These are phyloP conservation scores for Rhinoderma darwinii DNA, from an alignment of 2,113 vertebrate genomes.

Conservation along the genomic window DNA sequence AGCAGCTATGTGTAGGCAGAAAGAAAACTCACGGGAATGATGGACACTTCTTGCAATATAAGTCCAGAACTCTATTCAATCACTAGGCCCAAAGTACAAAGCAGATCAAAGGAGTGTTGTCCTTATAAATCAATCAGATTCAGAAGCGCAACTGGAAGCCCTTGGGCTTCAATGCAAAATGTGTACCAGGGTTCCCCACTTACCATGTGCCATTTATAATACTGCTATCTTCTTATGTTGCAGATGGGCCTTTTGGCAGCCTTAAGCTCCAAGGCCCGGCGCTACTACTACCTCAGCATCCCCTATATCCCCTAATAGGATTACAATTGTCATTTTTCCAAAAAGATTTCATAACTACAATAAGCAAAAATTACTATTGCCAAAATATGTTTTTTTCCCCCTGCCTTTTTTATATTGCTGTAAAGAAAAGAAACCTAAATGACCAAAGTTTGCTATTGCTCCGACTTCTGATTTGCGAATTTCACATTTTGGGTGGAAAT, in stretches of 20 bases:
- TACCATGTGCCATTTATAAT: conserved; percentile 1
- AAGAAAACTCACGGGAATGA: background rate
- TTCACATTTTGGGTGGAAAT: background rate
- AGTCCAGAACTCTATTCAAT: no score
- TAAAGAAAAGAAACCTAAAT: no score
- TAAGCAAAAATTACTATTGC: background rate
- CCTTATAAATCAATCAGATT: background rate
- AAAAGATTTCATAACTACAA: background rate
- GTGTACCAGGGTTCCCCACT: background rate
- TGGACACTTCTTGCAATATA: background rate
- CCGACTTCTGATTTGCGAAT: background rate
- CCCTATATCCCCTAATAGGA: background rate
- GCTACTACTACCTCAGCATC: background rate
- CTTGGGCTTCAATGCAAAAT: background rate
- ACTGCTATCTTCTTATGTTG: background rate
- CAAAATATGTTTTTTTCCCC: no score
- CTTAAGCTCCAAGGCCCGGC: background rate
- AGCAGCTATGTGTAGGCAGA: background rate
- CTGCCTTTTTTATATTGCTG: background rate
- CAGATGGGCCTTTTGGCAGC: no score
- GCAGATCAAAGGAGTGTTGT: no score
- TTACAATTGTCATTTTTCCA: background rate
- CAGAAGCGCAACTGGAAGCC: background rate
- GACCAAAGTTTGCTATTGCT: background rate
- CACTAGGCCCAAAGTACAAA: no score